Base-by-base conservation (phyloP, 2,888 invertebrate species). In the Diaprepes abbreviatus region DNA sequence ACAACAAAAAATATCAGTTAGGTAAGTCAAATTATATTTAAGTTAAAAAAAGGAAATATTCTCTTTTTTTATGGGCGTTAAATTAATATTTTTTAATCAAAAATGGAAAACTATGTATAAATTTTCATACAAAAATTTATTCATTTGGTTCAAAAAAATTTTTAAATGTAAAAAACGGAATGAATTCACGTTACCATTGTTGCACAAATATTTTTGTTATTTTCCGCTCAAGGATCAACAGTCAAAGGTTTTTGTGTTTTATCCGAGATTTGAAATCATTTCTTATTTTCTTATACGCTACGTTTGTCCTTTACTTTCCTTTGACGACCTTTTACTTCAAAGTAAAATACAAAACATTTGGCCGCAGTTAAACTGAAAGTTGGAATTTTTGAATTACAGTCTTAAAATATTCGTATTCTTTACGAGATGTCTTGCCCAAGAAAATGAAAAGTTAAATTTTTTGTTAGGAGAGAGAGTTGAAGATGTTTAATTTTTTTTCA, bases 341-440 rank as follows among this genome's bases (percentile, higher is more conserved):
- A 48, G 48, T 17, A 63, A 54, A 54, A 64, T 35, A 21, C 19
- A 52, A 31, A 31, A 57, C 7, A 24, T 31, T 33, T 43, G 33
- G 17, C 35, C 33, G 12, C 33, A 48, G 54, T 28, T 65, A 28
- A 33, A 43, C 40, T 33, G 45, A 19, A 65, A 36, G 48, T 19
- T 24, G 65, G 58, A 65, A 65, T 65, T 65, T 65, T 35, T 65
- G 58, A 65, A 65, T 65, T 65, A 52, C 52, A 24, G 43, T 43
- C 63, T 35, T 52, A 36, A 54, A 63, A 63, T 63, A 54, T 63
- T 63, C 31, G 38, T 40, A 28, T 50, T 50, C 16, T 31, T 31
- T 16, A 5, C 12, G 4, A 50, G 19, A 16, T 14, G n/a, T 43
- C 43, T 9, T 43, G n/a, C 1, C 2, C 10, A n/a, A 16, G n/a